A percentile compares a stretch with the other conserved stretches of the same genome.
Evolutionary conservation across 2,113 vertebrate genomes (phyloP).

Genomic region (Anas platyrhynchos): DNA sequence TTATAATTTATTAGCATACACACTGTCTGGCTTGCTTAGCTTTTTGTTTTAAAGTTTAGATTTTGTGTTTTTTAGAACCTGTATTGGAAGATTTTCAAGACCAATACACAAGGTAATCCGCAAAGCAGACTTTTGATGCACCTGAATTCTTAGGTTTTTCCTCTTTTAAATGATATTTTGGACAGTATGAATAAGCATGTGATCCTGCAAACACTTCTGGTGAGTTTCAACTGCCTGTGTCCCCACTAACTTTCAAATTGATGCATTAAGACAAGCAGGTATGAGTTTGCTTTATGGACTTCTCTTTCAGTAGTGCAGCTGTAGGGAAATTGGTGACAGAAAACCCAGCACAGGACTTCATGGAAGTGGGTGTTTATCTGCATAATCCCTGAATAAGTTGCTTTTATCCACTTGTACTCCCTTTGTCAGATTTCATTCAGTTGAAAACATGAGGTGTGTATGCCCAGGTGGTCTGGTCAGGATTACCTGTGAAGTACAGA

Average conservation of each 20-base stretch:
- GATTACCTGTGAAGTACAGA: not conserved
- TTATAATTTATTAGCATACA: not conserved
- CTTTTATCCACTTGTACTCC: not conserved
- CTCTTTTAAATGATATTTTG: not conserved
- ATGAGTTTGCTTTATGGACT: not conserved
- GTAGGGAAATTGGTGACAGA: not conserved
- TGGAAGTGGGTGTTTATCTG: not conserved
- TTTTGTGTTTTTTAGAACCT: conserved; percentile 45
- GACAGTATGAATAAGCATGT: not conserved
- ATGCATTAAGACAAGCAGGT: not conserved
- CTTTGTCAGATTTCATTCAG: not conserved
- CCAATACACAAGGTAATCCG: not conserved
- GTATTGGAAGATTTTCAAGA: not conserved
- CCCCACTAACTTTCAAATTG: not conserved
- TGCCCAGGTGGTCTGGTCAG: not conserved
- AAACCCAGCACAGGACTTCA: not conserved
- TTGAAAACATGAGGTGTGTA: not conserved
- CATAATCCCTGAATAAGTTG: not conserved
- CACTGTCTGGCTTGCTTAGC: not conserved
- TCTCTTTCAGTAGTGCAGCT: not conserved
- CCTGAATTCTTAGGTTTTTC: not conserved
- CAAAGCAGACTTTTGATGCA: not conserved
- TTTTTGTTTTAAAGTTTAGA: not conserved
- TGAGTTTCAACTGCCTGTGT: not conserved
- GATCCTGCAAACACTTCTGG: not conserved